phyloP scores from a whole-genome alignment of 2,113 vertebrate species.

The Trinectes maculatus region DNA sequence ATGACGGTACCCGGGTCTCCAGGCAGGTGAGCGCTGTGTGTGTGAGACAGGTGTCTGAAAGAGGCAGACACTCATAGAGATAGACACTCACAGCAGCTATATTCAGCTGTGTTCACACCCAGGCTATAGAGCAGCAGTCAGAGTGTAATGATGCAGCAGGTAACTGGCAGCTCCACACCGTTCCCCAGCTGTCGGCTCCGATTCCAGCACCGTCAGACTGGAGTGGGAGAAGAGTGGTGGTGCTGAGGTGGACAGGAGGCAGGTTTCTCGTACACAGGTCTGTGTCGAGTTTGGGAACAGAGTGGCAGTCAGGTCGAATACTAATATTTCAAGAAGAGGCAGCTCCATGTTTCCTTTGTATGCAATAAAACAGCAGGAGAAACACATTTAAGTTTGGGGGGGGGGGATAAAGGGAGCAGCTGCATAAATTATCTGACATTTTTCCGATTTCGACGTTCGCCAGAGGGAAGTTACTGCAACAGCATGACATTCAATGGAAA shows the following conservation, averaged over 20 bases:
- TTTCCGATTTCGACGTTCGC: conserved; percentile 33
- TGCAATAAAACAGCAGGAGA: conserved; percentile 54
- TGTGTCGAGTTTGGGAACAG: neutral
- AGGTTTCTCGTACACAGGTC: neutral
- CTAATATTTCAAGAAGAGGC: conserved; percentile 32
- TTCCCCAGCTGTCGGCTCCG: conserved; percentile 7
- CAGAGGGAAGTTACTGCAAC: conserved; percentile 16
- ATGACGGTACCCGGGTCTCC: conserved; percentile 5
- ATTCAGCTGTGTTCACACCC: neutral
- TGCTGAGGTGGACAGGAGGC: neutral
- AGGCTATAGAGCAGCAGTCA: neutral
- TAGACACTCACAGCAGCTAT: neutral
- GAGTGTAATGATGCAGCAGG: conserved; percentile 19
- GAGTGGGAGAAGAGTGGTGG: neutral
- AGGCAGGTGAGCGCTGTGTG: conserved; percentile 20
- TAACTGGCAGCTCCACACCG: neutral
- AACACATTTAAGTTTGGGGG: conserved; percentile 35
- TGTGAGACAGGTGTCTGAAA: conserved; percentile 21
- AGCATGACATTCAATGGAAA: conserved; percentile 18
- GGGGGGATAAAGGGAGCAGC: conserved; percentile 36
- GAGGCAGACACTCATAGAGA: neutral
- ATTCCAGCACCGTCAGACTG: conserved; percentile 6
- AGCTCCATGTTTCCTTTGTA: conserved; percentile 15
- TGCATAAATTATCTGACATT: conserved; percentile 67
- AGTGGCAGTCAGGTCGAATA: neutral